phyloP scores from a whole-genome alignment of 1,140 invertebrate genomes.

The Manduca sexta region DNA sequence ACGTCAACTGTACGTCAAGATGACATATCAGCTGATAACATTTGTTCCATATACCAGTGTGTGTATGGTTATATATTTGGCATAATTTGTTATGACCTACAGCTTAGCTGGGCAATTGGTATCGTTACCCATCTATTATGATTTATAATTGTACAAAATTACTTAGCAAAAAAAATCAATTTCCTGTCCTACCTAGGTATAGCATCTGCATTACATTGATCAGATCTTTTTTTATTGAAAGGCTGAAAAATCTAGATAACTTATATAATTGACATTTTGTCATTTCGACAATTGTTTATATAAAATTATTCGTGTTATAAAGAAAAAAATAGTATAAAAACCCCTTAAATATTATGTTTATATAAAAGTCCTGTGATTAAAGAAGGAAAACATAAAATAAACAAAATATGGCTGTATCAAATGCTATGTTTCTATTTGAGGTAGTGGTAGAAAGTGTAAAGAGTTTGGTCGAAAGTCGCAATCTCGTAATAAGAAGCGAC shows the following conservation, averaged over 20 bases:
- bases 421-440: conserved; percentile 61
- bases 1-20: conserved; percentile 1
- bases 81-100: too few relatives aligned
- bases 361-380: conserved; percentile 4
- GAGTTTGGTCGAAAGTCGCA: conserved; percentile 44
- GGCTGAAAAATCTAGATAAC: too few relatives aligned
- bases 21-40: conserved; percentile 7
- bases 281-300: background rate
- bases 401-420: conserved; percentile 47
- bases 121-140: too few relatives aligned
- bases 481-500: conserved; percentile 53
- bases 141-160: too few relatives aligned
- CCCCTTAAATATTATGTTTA: background rate
- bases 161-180: too few relatives aligned
- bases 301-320: background rate
- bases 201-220: too few relatives aligned
- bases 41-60: background rate
- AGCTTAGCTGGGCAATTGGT: too few relatives aligned
- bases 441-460: conserved; percentile 59
- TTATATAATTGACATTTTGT: too few relatives aligned
- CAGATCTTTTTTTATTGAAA: too few relatives aligned
- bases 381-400: conserved; percentile 23
- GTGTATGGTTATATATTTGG: too few relatives aligned
- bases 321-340: background rate
- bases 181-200: too few relatives aligned